Base-by-base conservation (phyloP, 2,113 vertebrate species). In the Apaloderma vittatum region DNA sequence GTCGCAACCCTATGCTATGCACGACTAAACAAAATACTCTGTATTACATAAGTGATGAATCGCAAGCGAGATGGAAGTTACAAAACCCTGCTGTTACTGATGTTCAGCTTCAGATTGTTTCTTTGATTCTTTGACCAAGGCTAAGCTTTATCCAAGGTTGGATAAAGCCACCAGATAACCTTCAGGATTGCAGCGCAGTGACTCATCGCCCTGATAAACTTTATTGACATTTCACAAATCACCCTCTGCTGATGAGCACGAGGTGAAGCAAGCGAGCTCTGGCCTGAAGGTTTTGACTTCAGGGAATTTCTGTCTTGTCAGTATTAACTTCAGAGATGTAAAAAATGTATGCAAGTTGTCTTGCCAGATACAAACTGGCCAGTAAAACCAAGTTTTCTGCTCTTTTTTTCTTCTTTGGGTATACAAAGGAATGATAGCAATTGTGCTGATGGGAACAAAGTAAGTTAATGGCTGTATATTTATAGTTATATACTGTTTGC, bases 1-100 rank as follows among this genome's bases (percentile, higher is more conserved):
- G 14, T 11, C 7, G 4, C 52, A 19, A 23, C 23, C 43, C 4
- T 10, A 4, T 7, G 3, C 37, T 8, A 0, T 2, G 4, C 46
- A 7, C 46, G 1, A 12, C 9, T 16, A 27, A 48, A 14, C 30
- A 36, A 45, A 71, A 18, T n/a, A 15, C 1, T 18, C 15, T 2
- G 1, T 16, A 3, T 55, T 20, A 23, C 21, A 1, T 4, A 14
- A 45, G 65, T 3, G 21, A 4, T 7, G 3, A 3, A 8, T 17
- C 1, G 2, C 32, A 15, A 55, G 20, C 2, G 8, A 26, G 29
- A 7, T 23, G n/a, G 12, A 32, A 23, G 68, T 17, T 48, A n/a
- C 18, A 26, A 62, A 70, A 62, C 27, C 34, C 11, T 2, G 1
- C 30, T 16, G 23, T 26, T 45, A 4, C 0, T 57, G 82, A 13